phyloP scores from a whole-genome alignment of 1,140 invertebrate species.

The Eufriesea mexicana region DNA sequence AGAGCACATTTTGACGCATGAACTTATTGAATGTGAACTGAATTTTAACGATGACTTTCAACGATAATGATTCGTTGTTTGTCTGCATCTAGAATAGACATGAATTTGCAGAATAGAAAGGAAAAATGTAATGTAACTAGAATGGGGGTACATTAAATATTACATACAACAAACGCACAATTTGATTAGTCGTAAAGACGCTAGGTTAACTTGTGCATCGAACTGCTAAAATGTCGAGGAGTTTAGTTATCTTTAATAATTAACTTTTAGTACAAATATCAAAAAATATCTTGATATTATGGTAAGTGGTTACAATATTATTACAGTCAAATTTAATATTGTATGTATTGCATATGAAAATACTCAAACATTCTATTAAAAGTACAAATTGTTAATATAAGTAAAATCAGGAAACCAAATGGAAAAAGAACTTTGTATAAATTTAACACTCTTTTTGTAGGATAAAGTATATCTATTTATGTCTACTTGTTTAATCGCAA shows the following conservation, averaged over 20 bases:
- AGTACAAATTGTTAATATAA: background rate
- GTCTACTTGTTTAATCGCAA: background rate
- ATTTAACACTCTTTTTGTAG: background rate
- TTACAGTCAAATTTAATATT: background rate
- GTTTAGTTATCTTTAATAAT: background rate
- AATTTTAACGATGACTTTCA: background rate
- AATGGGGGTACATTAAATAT: background rate
- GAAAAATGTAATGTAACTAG: slow-evolving; percentile 9
- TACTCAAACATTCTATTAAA: background rate
- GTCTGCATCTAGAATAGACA: background rate
- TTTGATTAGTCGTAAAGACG: background rate
- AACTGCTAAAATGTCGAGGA: background rate
- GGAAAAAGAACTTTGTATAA: background rate
- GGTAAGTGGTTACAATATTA: slow-evolving; percentile 3
- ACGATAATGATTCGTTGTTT: background rate
- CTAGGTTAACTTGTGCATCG: background rate
- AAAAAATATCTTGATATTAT: slow-evolving; percentile 2
- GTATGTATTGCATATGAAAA: background rate
- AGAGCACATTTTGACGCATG: background rate
- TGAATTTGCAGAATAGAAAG: slow-evolving; percentile 41
- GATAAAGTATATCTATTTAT: background rate
- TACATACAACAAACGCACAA: background rate
- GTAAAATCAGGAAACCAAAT: background rate
- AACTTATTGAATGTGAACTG: background rate
- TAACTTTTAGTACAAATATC: background rate